These are phyloP conservation scores for Caenorhabditis elegans DNA, from an alignment of 1,140 invertebrate species.

Conservation along the genomic window WBcel235 BX284605.5:9894001-9894500, in stretches of 20 bases:
- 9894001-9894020: neutral
- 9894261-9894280: slow-evolving; percentile 40
- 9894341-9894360: too few relatives aligned
- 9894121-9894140: slow-evolving; percentile 42
- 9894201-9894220: neutral
- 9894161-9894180: slow-evolving; percentile 42
- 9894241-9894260: neutral
- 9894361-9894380: too few relatives aligned
- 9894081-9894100: neutral
- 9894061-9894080: slow-evolving; percentile 1
- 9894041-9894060: slow-evolving; percentile 39
- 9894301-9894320: too few relatives aligned
- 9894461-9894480: slow-evolving; percentile 8
- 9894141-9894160: slow-evolving; percentile 44
- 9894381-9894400: neutral
- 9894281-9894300: slow-evolving; percentile 5
- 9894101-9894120: slow-evolving; percentile 23
- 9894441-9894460: too few relatives aligned
- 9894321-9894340: too few relatives aligned
- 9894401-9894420: too few relatives aligned
- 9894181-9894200: slow-evolving; percentile 26
- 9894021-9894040: slow-evolving; percentile 32
- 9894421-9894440: too few relatives aligned
- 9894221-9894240: neutral
- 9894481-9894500: neutral